Percentiles rank a stretch among this genome's conserved stretches.
phyloP scores from a whole-genome alignment of 1,140 invertebrate genomes.

The Semibalanus balanoides region DNA sequence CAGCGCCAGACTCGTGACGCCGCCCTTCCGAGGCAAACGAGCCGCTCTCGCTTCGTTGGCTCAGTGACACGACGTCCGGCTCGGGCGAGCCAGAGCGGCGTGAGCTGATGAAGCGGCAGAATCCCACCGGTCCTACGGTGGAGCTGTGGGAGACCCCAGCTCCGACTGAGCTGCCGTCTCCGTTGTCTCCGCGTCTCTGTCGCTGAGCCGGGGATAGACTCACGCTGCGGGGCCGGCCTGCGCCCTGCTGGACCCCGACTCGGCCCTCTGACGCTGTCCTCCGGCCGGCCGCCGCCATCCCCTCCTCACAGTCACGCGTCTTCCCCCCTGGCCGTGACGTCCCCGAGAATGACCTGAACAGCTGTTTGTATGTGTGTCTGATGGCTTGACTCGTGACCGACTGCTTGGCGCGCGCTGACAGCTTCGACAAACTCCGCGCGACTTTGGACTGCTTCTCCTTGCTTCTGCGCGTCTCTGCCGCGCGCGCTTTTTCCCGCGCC shows the following conservation, averaged over 20 bases:
- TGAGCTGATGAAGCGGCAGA: background rate
- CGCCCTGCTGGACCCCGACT: background rate
- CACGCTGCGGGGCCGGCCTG: background rate
- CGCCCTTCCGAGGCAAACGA: background rate
- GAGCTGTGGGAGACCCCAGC: no score
- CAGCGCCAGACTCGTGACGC: background rate
- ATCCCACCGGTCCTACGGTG: background rate
- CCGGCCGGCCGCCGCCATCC: no score
- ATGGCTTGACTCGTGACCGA: background rate
- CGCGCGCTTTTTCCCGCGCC: background rate
- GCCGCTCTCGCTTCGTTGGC: background rate
- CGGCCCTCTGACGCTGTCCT: background rate
- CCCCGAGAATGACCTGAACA: background rate
- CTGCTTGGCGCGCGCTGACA: background rate
- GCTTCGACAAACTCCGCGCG: background rate
- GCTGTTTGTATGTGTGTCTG: background rate
- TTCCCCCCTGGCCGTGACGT: background rate
- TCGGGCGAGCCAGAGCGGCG: background rate
- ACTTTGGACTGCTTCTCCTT: background rate
- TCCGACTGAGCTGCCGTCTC: no score
- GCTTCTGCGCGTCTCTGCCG: background rate
- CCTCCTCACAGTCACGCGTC: background rate
- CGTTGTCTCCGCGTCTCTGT: no score
- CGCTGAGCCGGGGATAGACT: background rate
- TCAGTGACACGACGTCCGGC: background rate